These are phyloP conservation scores for Macrobrachium nipponense DNA, from an alignment of 1,140 invertebrate genomes.

Conservation along the genomic window DNA sequence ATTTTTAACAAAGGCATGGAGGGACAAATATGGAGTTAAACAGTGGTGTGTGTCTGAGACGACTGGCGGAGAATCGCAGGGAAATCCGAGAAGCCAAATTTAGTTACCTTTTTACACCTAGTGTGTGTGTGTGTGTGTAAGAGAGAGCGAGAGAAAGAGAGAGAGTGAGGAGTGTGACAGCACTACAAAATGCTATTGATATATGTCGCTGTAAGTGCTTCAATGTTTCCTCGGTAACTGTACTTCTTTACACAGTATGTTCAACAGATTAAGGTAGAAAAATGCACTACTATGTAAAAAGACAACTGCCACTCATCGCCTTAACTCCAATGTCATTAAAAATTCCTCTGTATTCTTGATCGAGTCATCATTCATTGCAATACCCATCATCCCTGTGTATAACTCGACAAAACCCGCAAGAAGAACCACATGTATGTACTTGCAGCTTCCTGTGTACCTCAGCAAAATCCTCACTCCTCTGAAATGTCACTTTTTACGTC, in stretches of 20 bases:
- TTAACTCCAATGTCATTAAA: background rate
- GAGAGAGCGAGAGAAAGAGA: slow-evolving; percentile 2
- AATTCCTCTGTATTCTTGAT: background rate
- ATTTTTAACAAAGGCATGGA: no score
- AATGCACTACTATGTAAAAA: background rate
- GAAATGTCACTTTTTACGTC: no score
- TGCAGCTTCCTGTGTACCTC: no score
- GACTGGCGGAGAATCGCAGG: no score
- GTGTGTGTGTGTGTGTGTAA: background rate
- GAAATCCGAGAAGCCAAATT: no score
- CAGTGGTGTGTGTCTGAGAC: no score
- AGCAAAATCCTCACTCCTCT: no score
- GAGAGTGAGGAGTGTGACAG: no score
- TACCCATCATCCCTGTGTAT: no score
- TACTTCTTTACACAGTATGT: background rate
- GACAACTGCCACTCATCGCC: background rate
- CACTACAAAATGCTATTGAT: background rate
- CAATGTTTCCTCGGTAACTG: background rate
- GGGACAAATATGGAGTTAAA: no score
- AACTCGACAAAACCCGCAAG: no score
- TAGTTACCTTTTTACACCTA: background rate
- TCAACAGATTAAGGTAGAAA: background rate
- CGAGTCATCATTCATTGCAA: background rate
- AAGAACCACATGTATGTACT: no score
- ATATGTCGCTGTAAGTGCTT: background rate